These are phyloP conservation scores for Penaeus indicus DNA, from an alignment of 1,140 invertebrate genomes.

Conservation along the genomic window DNA sequence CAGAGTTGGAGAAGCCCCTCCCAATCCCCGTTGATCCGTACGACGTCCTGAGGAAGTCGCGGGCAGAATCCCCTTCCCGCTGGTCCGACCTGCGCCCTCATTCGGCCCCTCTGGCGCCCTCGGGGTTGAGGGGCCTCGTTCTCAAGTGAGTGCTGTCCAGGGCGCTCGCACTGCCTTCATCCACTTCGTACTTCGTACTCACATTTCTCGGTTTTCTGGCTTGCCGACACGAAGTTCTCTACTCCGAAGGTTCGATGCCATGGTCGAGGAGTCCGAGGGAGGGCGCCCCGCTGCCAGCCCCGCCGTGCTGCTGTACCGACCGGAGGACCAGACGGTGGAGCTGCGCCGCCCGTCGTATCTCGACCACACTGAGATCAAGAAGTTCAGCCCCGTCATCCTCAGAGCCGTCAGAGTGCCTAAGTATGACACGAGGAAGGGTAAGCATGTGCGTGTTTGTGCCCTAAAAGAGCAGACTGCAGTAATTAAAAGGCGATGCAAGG, in stretches of 20 bases:
- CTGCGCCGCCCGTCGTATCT: slow-evolving; percentile 40
- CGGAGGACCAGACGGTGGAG: slow-evolving; percentile 43
- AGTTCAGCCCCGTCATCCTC: slow-evolving; percentile 49
- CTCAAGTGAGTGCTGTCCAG: slow-evolving; percentile 15
- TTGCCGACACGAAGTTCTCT: too few species aligned
- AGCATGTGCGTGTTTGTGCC: neutral
- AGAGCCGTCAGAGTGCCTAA: slow-evolving; percentile 40
- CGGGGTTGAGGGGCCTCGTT: slow-evolving; percentile 13
- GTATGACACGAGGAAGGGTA: slow-evolving; percentile 26
- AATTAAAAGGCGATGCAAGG: neutral
- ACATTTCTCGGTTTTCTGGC: too few species aligned
- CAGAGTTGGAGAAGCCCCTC: slow-evolving; percentile 35
- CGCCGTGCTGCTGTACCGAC: slow-evolving; percentile 48
- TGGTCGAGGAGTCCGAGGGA: slow-evolving; percentile 44
- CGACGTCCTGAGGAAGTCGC: slow-evolving; percentile 35
- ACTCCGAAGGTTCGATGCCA: slow-evolving; percentile 38
- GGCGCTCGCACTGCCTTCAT: too few species aligned
- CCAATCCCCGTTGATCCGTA: slow-evolving; percentile 46
- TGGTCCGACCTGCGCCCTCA: slow-evolving; percentile 45
- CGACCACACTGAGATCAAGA: slow-evolving; percentile 40
- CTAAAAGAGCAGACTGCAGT: neutral
- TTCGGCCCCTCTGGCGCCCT: slow-evolving; percentile 32
- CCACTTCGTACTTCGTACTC: too few species aligned
- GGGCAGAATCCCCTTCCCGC: slow-evolving; percentile 41
- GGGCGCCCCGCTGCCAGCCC: slow-evolving; percentile 18